Percentiles rank a stretch among this genome's conserved stretches.
phyloP scores from a whole-genome alignment of 2,888 invertebrate genomes.

The Drosophila mercatorum region DNA sequence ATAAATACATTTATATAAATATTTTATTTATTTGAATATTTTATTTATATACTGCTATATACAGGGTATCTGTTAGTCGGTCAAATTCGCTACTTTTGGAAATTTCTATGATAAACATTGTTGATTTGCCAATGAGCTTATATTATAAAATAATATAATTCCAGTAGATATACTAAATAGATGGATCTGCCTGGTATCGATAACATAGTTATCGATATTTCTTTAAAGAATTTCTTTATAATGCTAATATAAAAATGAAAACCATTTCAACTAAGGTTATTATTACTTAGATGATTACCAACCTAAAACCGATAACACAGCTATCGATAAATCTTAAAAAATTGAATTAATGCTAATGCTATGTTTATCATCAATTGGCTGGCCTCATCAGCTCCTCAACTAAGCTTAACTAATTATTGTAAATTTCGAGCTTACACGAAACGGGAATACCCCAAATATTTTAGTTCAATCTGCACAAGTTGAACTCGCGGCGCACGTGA shows the following conservation, averaged over 20 bases:
- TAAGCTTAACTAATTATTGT: not conserved
- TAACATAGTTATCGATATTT: not conserved
- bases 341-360: not conserved
- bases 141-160: not conserved
- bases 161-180: no score
- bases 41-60: not conserved
- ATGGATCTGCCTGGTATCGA: not conserved
- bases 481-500: conserved; percentile 58
- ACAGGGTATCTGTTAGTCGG: not conserved
- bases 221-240: not conserved
- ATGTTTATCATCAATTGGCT: not conserved
- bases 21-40: no score
- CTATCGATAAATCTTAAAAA: not conserved
- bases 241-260: no score
- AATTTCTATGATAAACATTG: not conserved
- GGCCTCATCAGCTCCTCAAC: not conserved
- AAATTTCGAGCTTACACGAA: not conserved
- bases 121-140: not conserved
- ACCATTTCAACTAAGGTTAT: no score
- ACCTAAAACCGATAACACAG: not conserved
- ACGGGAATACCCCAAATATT: not conserved
- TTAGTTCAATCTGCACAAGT: not conserved
- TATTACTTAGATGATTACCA: no score
- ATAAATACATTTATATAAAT: no score
- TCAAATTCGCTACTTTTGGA: no score